These are phyloP conservation scores for Andrena camellia DNA, from an alignment of 2,888 invertebrate genomes.

Conservation along the genomic window DNA sequence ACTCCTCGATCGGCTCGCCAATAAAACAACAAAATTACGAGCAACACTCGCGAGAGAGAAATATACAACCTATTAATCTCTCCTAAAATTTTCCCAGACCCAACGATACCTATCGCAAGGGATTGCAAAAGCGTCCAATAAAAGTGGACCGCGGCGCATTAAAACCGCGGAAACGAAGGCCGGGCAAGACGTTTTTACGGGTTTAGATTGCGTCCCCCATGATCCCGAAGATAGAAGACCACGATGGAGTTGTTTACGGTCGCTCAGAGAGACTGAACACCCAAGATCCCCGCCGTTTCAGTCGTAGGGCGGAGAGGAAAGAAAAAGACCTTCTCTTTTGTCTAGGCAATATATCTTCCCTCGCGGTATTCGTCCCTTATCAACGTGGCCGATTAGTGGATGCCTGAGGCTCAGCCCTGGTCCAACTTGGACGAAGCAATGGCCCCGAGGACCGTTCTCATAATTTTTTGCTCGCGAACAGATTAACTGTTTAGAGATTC, in stretches of 20 bases:
- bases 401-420: not conserved
- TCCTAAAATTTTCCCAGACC: not conserved
- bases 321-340: not conserved
- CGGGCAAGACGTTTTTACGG: constrained; percentile 25
- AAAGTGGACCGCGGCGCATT: constrained; percentile 36
- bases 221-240: constrained; percentile 52
- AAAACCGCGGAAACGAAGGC: constrained; percentile 32
- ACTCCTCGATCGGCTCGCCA: not conserved
- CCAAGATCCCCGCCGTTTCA: constrained; percentile 28
- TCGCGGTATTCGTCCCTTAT: constrained; percentile 31
- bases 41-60: not conserved
- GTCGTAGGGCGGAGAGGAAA: not conserved
- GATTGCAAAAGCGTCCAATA: constrained; percentile 26
- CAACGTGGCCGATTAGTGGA: constrained; percentile 33
- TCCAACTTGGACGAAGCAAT: not conserved
- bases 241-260: constrained; percentile 57
- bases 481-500: not conserved
- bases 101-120: constrained; percentile 21
- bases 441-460: not conserved
- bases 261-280: constrained; percentile 30
- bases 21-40: not conserved
- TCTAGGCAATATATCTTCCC: constrained; percentile 17
- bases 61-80: not conserved
- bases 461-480: not conserved
- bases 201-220: constrained; percentile 19